A percentile compares a stretch with the other conserved stretches of the same genome.
Conservation (phyloP, 2,797 vertebrate species). For the Oreochromis mossambicus region DNA sequence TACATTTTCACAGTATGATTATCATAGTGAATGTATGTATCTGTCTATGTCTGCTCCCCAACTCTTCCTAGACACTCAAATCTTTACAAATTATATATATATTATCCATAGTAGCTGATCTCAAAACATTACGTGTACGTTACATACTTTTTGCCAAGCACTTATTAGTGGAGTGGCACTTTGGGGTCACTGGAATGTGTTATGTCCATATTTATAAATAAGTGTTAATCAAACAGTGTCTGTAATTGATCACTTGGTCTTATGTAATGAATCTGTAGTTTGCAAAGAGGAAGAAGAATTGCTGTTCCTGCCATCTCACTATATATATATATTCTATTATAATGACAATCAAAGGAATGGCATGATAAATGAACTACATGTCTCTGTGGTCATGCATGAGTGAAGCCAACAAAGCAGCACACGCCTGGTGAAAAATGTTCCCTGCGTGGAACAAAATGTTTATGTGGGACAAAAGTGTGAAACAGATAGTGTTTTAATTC, state of each 20-base stretch:
- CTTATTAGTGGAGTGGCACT: neutral
- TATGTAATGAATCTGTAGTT: neutral
- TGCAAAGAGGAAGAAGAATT: neutral
- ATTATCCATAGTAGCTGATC: neutral
- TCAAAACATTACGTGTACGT: neutral
- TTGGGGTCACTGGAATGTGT: neutral
- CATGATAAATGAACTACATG: neutral
- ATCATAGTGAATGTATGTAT: neutral
- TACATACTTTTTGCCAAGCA: neutral
- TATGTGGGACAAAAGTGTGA: neutral
- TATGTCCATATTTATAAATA: neutral
- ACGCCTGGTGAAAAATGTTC: neutral
- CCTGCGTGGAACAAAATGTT: neutral
- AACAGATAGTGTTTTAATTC: neutral
- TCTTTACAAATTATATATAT: neutral
- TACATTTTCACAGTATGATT: neutral
- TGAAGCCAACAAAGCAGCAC: neutral
- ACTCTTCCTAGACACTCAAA: neutral
- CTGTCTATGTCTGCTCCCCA: neutral
- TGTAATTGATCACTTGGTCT: neutral
- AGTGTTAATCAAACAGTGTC: neutral
- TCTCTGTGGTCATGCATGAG: neutral
- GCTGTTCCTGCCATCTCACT: neutral
- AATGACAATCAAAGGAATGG: neutral
- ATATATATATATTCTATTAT: accelerated